Evolutionary conservation across 1,140 invertebrate species (phyloP).

Genomic region (Drosophila pandora): DNA sequence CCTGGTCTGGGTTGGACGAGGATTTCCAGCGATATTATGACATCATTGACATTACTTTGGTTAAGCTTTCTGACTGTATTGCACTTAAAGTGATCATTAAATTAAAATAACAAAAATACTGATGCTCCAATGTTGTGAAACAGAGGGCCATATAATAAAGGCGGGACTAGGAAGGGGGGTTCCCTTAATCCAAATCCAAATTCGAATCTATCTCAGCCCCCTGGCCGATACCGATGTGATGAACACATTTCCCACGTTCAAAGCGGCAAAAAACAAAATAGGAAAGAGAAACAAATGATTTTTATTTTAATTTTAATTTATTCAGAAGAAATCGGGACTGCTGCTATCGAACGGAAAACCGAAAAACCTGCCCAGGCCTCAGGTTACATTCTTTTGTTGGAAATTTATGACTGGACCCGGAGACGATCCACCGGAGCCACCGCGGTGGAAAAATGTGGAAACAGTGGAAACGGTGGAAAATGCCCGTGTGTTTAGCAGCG

Average conservation of each 20-base stretch:
- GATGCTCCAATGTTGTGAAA: conserved; percentile 43
- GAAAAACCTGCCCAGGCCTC: conserved; percentile 58
- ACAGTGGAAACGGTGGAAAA: conserved; percentile 79
- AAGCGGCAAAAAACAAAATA: conserved; percentile 34
- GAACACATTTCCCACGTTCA: conserved; percentile 78
- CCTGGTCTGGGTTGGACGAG: conserved; percentile 2
- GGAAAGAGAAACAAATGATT: conserved; percentile 28
- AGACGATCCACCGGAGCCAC: conserved; percentile 33
- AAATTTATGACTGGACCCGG: conserved; percentile 69
- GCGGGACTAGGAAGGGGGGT: neutral
- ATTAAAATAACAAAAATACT: conserved; percentile 53
- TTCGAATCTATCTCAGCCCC: conserved; percentile 11
- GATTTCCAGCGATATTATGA: conserved; percentile 28
- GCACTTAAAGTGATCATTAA: conserved; percentile 64
- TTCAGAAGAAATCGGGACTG: conserved; percentile 80
- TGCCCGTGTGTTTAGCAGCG: conserved; percentile 79
- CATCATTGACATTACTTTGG: conserved; percentile 46
- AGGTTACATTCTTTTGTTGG: conserved; percentile 78
- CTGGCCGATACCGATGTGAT: conserved; percentile 31
- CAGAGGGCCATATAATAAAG: neutral
- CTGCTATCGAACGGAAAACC: conserved; percentile 71
- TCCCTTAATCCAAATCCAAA: conserved; percentile 10
- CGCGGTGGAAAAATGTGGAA: conserved; percentile 45
- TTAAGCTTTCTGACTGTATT: conserved; percentile 50
- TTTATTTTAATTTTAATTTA: conserved; percentile 80